Conservation (phyloP, 2,888 invertebrate species). For the Mimachlamys varia region DNA sequence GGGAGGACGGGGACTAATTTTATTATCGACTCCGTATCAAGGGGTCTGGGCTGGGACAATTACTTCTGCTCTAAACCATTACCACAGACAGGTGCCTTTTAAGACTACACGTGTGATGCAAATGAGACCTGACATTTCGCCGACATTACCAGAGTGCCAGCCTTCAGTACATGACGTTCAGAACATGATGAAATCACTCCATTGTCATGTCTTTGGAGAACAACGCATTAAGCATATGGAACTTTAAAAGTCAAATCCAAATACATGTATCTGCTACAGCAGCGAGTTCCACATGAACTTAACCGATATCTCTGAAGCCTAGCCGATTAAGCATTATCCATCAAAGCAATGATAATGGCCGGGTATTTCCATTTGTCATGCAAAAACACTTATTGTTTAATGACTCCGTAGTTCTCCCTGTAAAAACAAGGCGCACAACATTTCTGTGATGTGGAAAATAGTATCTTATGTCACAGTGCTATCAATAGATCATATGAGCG, state of each 20-base stretch:
- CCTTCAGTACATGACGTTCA: not conserved
- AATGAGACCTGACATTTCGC: slow-evolving; percentile 6
- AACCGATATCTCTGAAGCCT: too few species aligned
- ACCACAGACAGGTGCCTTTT: not conserved
- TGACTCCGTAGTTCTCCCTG: too few species aligned
- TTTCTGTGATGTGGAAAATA: too few species aligned
- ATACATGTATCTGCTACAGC: too few species aligned
- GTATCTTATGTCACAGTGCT: too few species aligned
- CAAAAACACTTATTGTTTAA: too few species aligned
- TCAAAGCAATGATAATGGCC: too few species aligned
- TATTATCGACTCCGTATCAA: not conserved
- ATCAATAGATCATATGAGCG: too few species aligned
- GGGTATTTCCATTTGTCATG: too few species aligned
- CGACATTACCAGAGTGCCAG: not conserved
- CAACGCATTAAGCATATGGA: not conserved
- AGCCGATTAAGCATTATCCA: too few species aligned
- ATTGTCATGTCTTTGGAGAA: not conserved
- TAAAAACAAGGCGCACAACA: too few species aligned
- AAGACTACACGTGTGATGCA: not conserved
- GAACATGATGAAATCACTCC: not conserved
- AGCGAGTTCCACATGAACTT: too few species aligned
- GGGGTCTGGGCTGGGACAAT: slow-evolving; percentile 23
- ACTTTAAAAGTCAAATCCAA: not conserved
- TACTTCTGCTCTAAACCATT: not conserved
- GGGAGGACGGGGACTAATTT: not conserved